Conservation (phyloP, 1,140 invertebrate genomes). For the Oryctes rhinoceros region DNA sequence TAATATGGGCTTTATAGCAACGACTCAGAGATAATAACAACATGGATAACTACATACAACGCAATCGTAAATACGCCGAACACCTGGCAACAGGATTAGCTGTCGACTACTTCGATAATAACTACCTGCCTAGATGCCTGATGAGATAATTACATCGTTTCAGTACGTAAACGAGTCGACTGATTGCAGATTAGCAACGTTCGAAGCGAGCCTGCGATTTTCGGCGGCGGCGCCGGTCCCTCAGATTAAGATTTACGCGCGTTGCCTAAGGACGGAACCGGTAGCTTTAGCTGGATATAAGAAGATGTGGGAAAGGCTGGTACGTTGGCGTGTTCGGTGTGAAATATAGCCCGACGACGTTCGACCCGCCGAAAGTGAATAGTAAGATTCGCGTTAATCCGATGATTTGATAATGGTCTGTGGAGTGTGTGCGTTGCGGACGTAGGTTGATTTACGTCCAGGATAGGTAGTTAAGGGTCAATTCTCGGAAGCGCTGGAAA, state of each 20-base stretch:
- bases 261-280: not conserved
- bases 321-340: not conserved
- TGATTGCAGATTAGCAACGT: not conserved
- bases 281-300: not conserved
- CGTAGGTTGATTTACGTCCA: not conserved
- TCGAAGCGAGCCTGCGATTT: not conserved
- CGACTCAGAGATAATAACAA: too few species aligned
- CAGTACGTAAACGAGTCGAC: not conserved
- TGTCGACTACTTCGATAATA: too few species aligned
- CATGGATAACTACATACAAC: too few species aligned
- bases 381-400: constrained; percentile 27
- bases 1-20: too few species aligned
- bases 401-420: constrained; percentile 31
- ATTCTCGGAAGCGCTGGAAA: not conserved
- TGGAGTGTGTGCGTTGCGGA: not conserved
- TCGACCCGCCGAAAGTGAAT: not conserved
- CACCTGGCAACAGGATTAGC: too few species aligned
- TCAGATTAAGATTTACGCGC: constrained; percentile 27
- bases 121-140: too few species aligned
- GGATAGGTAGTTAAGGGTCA: not conserved
- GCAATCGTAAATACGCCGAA: too few species aligned
- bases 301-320: not conserved
- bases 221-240: not conserved
- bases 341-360: not conserved
- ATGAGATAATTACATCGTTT: constrained; percentile 18